Conservation (phyloP, 2,797 vertebrate genomes). For the Mormyrops attenuatus region DNA sequence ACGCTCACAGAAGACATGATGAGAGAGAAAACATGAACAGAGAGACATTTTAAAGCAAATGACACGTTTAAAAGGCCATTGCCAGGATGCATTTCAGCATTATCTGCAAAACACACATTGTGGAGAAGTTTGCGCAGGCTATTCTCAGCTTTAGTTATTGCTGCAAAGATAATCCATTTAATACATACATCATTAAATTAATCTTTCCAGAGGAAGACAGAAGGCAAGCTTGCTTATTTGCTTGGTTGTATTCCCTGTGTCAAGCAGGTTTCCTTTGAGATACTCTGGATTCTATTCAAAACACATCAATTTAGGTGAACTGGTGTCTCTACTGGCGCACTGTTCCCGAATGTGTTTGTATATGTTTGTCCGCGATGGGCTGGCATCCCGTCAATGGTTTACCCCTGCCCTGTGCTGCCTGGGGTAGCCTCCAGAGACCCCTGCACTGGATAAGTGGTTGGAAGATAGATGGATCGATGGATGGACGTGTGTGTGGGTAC, state of each 20-base stretch:
- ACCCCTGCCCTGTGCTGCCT: neutral
- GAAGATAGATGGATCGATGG: neutral
- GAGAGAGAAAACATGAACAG: neutral
- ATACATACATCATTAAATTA: neutral
- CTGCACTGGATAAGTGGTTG: neutral
- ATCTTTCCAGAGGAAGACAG: neutral
- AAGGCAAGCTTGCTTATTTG: neutral
- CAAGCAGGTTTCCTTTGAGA: neutral
- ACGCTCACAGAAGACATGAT: neutral
- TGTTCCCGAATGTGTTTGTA: neutral
- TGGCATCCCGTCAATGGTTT: neutral
- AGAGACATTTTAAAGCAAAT: neutral
- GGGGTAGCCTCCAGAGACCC: neutral
- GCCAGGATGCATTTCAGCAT: neutral
- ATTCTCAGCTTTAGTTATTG: neutral
- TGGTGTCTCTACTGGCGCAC: neutral
- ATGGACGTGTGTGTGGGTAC: neutral
- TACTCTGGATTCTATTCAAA: neutral
- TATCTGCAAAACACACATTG: neutral
- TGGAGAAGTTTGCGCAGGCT: neutral
- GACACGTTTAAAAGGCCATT: neutral
- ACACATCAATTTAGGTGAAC: neutral
- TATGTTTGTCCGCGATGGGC: neutral
- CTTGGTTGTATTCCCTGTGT: neutral
- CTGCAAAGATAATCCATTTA: neutral